Evolutionary conservation across 2,888 invertebrate genomes (phyloP), one percentile per base, ranked within the genome.

Genomic region (Parnassius smintheus): DNA sequence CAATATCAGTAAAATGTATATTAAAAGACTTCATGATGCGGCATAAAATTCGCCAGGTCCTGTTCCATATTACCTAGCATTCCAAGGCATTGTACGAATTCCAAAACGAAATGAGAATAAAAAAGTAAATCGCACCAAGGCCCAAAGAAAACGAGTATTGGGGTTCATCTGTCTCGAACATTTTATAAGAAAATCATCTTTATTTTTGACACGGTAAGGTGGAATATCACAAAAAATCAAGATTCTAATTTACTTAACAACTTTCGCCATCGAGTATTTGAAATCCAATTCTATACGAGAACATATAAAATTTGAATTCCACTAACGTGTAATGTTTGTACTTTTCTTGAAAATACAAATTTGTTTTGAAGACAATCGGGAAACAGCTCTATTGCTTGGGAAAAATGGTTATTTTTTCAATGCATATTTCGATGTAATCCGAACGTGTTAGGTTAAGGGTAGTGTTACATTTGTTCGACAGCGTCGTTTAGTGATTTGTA

Each of bases 71-170:
- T 35, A 35, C 4, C 35, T 35, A 49, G 25, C 35, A 63, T 59
- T 59, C 62, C 62, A 12, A 46, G 10, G 45, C 54, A 54, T 59
- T 62, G 62, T 63, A 55, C 42, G 51, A 44, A 63, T 63, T 63
- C 62, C 55, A 25, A 41, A 59, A 55, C 25, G 18, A 50, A 55
- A 63, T 51, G 25, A 50, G 42, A 59, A 59, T 63, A 59, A 59
- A 63, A 57, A 57, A 63, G 49, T 50, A 46, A 59, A 59, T 52
- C 51, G 46, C 56, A 11, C 49, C 62, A 63, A 45, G 58, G 45
- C 55, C 58, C 35, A 13, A 51, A 44, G 58, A 63, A 55, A 62
- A 62, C 57, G 48, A 54, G 58, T 58, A 58, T 58, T 56, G 2
- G 46, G 48, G 18, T 46, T 9, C 4, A 46, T 57, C 13, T 13